phyloP scores from a whole-genome alignment of 1,140 invertebrate genomes.

The Drosophila repleta region DNA sequence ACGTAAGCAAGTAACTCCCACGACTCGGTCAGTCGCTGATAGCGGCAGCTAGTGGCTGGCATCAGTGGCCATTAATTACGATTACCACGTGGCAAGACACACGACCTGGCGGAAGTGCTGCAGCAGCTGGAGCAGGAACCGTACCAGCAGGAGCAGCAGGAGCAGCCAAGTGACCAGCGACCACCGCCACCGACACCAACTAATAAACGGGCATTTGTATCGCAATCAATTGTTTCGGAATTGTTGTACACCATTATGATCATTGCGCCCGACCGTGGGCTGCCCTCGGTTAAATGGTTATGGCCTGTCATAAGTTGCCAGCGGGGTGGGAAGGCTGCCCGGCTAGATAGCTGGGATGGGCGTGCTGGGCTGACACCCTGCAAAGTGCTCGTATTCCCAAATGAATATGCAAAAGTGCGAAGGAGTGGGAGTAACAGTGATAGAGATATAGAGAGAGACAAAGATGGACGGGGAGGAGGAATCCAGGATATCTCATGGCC shows the following conservation, averaged over 20 bases:
- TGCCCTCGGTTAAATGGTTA: constrained; percentile 71
- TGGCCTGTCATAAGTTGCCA: constrained; percentile 80
- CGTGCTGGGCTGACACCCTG: constrained; percentile 6
- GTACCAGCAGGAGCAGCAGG: constrained; percentile 15
- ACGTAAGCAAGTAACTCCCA: constrained; percentile 27
- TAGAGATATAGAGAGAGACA: background rate
- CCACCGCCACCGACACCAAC: constrained; percentile 41
- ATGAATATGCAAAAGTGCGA: constrained; percentile 78
- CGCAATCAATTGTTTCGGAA: constrained; percentile 82
- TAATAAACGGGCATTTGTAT: constrained; percentile 81
- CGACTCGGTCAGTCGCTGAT: constrained; percentile 26
- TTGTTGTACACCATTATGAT: constrained; percentile 79
- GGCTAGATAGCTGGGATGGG: constrained; percentile 11
- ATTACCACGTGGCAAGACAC: constrained; percentile 79
- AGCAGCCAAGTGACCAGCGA: constrained; percentile 33
- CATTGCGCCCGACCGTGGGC: constrained; percentile 54
- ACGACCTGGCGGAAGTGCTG: constrained; percentile 74
- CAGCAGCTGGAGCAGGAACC: constrained; percentile 16
- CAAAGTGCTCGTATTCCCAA: constrained; percentile 60
- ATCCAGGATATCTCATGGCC: constrained; percentile 74
- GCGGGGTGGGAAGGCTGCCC: constrained; percentile 21
- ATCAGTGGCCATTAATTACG: constrained; percentile 79
- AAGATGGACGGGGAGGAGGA: background rate
- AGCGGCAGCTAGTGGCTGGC: constrained; percentile 47
- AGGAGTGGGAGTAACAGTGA: constrained; percentile 2